These are phyloP conservation scores for Tipula helvola DNA, from an alignment of 2,888 invertebrate genomes.

Conservation along the genomic window DNA sequence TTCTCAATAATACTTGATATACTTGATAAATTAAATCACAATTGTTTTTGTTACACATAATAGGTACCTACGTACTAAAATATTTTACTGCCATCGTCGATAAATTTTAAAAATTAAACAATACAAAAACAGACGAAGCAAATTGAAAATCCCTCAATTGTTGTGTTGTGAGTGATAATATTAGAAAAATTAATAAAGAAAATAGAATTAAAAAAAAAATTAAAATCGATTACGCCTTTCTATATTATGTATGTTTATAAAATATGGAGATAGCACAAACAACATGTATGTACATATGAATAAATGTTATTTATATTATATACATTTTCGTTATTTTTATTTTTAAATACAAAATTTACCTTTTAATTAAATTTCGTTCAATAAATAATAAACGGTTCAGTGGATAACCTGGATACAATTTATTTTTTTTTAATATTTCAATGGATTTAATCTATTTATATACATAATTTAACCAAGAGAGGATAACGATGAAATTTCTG, in stretches of 20 bases:
- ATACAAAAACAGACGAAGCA: not conserved
- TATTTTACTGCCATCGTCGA: not conserved
- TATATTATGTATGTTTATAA: not conserved
- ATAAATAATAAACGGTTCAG: constrained; percentile 9
- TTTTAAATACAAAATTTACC: not conserved
- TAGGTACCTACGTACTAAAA: not conserved
- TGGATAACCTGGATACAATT: constrained; percentile 8
- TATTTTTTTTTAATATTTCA: not conserved
- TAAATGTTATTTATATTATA: not conserved
- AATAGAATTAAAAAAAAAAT: not conserved
- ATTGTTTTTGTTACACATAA: not conserved
- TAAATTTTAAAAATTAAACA: not conserved
- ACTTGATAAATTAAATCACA: not conserved
- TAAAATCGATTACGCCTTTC: not conserved
- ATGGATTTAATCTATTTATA: not conserved
- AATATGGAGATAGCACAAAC: not conserved
- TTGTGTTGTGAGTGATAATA: not conserved
- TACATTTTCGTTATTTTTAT: not conserved
- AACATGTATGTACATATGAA: not conserved
- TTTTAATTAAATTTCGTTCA: constrained; percentile 6
- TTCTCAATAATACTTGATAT: too few relatives aligned
- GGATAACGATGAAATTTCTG: not conserved
- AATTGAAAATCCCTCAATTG: not conserved
- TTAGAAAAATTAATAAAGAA: not conserved
- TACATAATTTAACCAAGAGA: not conserved